These are phyloP conservation scores for Platyrinchus mystaceus DNA, from an alignment of 2,797 vertebrate species.

Conservation along the genomic window DNA sequence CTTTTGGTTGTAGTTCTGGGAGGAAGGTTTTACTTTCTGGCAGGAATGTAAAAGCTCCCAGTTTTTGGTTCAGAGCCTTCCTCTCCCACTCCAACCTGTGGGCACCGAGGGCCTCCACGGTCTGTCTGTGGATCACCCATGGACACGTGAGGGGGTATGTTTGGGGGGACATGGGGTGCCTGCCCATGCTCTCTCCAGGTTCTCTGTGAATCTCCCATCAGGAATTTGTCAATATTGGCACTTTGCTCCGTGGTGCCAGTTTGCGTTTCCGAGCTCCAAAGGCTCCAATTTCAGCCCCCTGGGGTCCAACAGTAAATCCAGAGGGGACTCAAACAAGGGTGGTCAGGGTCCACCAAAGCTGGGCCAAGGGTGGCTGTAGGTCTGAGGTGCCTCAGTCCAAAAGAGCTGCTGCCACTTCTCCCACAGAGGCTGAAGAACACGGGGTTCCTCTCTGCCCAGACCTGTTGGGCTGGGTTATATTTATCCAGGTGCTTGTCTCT, in stretches of 20 bases:
- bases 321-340: background rate
- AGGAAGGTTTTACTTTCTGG: background rate
- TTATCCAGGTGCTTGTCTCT: slow-evolving; percentile 31
- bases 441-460: background rate
- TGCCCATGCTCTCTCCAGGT: background rate
- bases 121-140: accelerated
- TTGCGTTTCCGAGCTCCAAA: background rate
- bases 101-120: background rate
- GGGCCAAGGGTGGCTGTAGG: accelerated
- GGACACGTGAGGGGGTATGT: accelerated
- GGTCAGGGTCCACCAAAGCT: background rate
- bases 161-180: accelerated
- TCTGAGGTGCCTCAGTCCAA: background rate
- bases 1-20: background rate
- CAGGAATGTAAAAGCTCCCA: background rate
- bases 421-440: accelerated
- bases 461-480: slow-evolving; percentile 10
- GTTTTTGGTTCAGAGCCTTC: background rate
- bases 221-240: background rate
- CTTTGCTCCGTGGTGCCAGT: background rate
- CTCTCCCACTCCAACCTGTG: accelerated
- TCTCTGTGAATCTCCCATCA: background rate
- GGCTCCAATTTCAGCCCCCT: background rate
- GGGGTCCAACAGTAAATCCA: background rate
- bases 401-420: background rate